Percentiles rank a stretch among this genome's conserved stretches.
Conservation (phyloP, 2,113 vertebrate genomes). For the Grantiella picta region DNA sequence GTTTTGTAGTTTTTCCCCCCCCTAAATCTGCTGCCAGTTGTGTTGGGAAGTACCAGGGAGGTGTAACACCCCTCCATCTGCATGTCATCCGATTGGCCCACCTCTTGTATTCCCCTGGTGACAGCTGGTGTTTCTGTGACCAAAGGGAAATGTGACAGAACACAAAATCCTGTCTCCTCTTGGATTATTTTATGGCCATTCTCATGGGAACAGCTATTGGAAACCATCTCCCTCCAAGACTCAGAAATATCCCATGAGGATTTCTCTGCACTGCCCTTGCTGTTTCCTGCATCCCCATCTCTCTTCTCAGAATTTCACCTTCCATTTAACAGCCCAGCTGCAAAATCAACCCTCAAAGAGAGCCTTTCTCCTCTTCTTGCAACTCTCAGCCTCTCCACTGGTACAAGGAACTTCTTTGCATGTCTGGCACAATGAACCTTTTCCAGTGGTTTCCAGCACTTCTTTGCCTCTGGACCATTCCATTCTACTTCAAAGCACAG, state of each 20-base stretch:
- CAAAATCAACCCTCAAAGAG: background rate
- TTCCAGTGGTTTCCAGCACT: background rate
- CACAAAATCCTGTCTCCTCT: background rate
- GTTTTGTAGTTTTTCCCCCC: fast-evolving
- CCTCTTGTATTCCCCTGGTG: background rate
- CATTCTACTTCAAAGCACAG: background rate
- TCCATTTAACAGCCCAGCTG: background rate
- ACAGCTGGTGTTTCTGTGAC: background rate
- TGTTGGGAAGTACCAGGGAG: background rate
- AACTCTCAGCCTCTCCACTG: background rate
- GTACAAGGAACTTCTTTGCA: background rate
- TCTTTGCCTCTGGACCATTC: background rate
- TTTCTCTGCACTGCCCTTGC: background rate
- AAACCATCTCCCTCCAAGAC: background rate
- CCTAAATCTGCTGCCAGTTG: background rate
- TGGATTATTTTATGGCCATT: background rate
- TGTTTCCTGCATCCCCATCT: background rate
- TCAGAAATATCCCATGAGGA: background rate
- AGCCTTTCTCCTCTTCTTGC: background rate
- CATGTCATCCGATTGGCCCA: background rate
- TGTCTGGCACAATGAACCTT: background rate
- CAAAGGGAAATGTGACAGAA: background rate
- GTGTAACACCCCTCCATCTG: background rate
- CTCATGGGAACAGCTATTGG: background rate
- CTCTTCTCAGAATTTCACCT: background rate